Conservation (phyloP, 2,797 vertebrate genomes). For the Taenioides sp. region DNA sequence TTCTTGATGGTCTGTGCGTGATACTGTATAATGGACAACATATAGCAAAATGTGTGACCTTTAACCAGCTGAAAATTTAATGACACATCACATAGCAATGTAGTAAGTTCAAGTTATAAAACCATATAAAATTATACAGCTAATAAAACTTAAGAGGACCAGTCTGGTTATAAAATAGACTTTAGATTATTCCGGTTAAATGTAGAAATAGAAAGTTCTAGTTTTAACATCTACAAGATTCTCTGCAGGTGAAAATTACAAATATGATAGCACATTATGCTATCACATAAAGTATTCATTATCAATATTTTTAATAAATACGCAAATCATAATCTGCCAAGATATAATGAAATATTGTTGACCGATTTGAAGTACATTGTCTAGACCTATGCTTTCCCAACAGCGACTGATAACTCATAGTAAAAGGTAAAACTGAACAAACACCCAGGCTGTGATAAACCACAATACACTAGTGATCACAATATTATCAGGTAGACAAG, state of each 20-base stretch:
- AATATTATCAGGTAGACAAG: conserved; percentile 23
- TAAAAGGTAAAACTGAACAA: background rate
- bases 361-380: background rate
- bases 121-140: background rate
- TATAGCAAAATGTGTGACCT: conserved; percentile 8
- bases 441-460: conserved; percentile 39
- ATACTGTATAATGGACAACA: conserved; percentile 76
- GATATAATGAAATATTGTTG: background rate
- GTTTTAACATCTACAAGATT: no score
- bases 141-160: background rate
- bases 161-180: background rate
- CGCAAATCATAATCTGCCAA: no score
- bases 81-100: background rate
- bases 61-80: background rate
- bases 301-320: no score
- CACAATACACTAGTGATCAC: conserved; percentile 21
- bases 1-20: conserved; percentile 93
- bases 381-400: background rate
- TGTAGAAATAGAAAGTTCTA: background rate
- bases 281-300: background rate
- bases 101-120: background rate
- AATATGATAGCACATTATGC: no score
- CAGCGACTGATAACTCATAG: conserved; percentile 8
- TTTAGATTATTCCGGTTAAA: background rate
- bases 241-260: no score